Percentiles rank a stretch among this genome's conserved stretches.
Conservation (phyloP, 2,113 vertebrate genomes). For the Otolemur garnettii region DNA sequence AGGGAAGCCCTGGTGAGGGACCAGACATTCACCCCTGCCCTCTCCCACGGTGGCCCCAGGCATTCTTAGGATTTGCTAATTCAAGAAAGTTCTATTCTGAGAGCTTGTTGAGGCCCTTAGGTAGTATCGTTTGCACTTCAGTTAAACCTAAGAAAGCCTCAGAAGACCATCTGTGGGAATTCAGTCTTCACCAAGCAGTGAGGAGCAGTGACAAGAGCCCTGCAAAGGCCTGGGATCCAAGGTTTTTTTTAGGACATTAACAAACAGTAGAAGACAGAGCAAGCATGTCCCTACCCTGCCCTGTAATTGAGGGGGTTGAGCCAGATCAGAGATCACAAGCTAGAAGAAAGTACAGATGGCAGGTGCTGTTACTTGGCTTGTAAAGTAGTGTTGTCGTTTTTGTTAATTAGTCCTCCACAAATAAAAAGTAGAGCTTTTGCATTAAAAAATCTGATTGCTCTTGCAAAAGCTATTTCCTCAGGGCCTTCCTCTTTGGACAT, state of each 20-base stretch:
- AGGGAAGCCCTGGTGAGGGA: not conserved
- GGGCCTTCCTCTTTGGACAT: constrained; percentile 47
- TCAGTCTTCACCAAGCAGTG: not conserved
- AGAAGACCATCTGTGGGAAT: not conserved
- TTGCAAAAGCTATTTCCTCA: not conserved
- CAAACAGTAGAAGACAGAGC: accelerated
- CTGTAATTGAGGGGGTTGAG: not conserved
- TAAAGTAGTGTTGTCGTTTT: not conserved
- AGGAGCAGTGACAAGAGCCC: not conserved
- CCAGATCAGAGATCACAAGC: not conserved
- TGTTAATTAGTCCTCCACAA: constrained; percentile 41
- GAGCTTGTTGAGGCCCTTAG: not conserved
- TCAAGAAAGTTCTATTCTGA: not conserved
- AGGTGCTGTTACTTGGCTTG: constrained; percentile 7
- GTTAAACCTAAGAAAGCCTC: not conserved
- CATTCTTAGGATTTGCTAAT: not conserved
- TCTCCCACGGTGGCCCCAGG: not conserved
- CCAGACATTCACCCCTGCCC: not conserved
- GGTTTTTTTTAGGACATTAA: not conserved
- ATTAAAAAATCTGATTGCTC: constrained; percentile 32
- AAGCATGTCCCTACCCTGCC: not conserved
- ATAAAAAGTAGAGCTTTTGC: constrained; percentile 25
- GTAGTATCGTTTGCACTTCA: not conserved
- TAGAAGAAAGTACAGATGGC: not conserved
- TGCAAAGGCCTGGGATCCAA: not conserved